Conservation (phyloP, 2,797 vertebrate species). For the Petrocephalus sullivani region DNA sequence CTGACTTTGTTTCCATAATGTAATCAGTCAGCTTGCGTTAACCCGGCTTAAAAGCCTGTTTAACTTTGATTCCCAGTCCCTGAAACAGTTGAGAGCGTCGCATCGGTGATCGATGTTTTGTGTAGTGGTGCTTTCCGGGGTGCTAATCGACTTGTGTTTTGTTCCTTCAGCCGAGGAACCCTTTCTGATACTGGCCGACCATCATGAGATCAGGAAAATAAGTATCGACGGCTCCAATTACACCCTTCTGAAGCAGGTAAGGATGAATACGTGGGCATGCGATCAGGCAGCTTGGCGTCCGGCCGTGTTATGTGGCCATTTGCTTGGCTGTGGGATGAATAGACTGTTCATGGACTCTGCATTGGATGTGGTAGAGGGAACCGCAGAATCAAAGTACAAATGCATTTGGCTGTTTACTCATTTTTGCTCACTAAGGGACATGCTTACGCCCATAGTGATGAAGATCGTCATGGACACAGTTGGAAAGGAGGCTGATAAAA, state of each 20-base stretch:
- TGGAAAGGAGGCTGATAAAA: background rate
- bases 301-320: background rate
- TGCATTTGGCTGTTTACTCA: background rate
- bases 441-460: background rate
- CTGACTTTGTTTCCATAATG: background rate
- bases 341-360: background rate
- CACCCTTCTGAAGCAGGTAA: constrained; percentile 94
- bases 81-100: background rate
- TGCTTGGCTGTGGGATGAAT: constrained; percentile 1
- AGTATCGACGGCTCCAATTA: constrained; percentile 96
- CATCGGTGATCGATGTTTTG: background rate
- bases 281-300: background rate
- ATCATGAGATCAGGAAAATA: constrained; percentile 97
- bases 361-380: background rate
- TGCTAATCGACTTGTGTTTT: background rate
- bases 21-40: background rate
- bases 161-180: constrained; percentile 82
- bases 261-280: background rate
- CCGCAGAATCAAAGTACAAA: background rate
- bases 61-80: background rate
- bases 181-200: constrained; percentile 94
- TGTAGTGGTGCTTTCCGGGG: background rate
- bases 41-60: background rate
- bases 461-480: background rate
- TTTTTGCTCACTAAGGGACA: background rate